Percentiles rank a stretch among this genome's conserved stretches.
Evolutionary conservation across 2,888 invertebrate species (phyloP).

Genomic region (Laspeyria flexula): DNA sequence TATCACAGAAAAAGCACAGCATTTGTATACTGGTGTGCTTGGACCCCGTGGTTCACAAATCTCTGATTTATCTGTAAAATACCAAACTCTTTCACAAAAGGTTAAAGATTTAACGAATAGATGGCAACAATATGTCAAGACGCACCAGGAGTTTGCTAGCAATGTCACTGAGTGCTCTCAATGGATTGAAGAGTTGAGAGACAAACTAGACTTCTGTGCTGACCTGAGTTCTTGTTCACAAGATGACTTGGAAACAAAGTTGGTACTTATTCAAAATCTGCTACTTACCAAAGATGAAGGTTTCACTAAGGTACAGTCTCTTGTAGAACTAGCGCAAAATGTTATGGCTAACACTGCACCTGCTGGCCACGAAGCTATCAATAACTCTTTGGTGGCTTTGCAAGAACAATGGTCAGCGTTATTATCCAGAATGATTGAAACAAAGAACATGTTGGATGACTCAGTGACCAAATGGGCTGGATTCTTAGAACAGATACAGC

Average conservation of each 20-base stretch:
- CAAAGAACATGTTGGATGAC: slow-evolving; percentile 94
- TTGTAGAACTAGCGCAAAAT: slow-evolving; percentile 96
- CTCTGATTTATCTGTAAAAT: slow-evolving; percentile 96
- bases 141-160: slow-evolving; percentile 95
- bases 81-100: slow-evolving; percentile 95
- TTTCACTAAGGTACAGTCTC: slow-evolving; percentile 93
- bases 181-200: slow-evolving; percentile 93
- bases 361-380: slow-evolving; percentile 94
- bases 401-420: slow-evolving; percentile 97
- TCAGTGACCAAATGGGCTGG: slow-evolving; percentile 97
- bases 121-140: slow-evolving; percentile 96
- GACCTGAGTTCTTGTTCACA: slow-evolving; percentile 93
- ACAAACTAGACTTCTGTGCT: slow-evolving; percentile 94
- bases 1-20: slow-evolving; percentile 96
- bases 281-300: slow-evolving; percentile 97
- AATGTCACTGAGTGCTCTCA: slow-evolving; percentile 92
- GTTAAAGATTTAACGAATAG: slow-evolving; percentile 96
- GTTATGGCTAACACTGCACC: slow-evolving; percentile 96
- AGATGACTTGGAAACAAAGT: slow-evolving; percentile 94
- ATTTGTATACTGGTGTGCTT: slow-evolving; percentile 90
- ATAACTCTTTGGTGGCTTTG: slow-evolving; percentile 91
- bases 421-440: slow-evolving; percentile 95
- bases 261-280: slow-evolving; percentile 94
- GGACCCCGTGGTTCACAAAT: slow-evolving; percentile 93
- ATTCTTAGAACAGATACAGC: slow-evolving; percentile 94